These are phyloP conservation scores for Drosophila lacteicornis DNA, from an alignment of 1,140 invertebrate species.

Conservation along the genomic window DNA sequence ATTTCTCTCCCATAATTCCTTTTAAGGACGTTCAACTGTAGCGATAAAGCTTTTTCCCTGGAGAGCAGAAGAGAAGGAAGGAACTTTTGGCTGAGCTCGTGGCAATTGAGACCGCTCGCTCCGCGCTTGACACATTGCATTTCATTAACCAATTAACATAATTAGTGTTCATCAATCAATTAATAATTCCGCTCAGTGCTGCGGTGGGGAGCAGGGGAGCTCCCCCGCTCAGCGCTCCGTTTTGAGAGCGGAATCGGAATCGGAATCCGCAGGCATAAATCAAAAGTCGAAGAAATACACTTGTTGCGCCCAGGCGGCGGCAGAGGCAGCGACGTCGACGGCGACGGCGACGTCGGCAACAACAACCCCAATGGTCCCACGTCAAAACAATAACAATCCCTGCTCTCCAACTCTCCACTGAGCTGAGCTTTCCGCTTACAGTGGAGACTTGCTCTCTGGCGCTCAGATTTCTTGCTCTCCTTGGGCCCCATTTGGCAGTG, in stretches of 20 bases:
- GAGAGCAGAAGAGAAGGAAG: conserved; percentile 8
- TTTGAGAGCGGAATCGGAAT: conserved; percentile 38
- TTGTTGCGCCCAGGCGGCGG: conserved; percentile 69
- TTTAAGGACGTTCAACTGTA: conserved; percentile 6
- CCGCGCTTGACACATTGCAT: conserved; percentile 74
- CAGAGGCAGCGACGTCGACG: conserved; percentile 12
- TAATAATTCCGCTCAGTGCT: conserved; percentile 73
- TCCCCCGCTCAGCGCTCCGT: conserved; percentile 28
- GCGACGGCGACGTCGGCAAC: conserved; percentile 10
- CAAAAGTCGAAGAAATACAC: conserved; percentile 77
- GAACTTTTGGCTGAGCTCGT: conserved; percentile 5
- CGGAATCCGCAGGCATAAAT: conserved; percentile 72
- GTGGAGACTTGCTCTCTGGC: conserved; percentile 53
- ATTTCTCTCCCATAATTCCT: background rate
- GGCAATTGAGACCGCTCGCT: conserved; percentile 50
- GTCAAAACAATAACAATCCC: conserved; percentile 79
- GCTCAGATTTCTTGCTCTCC: conserved; percentile 6
- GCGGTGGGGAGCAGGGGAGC: background rate
- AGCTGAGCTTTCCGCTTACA: conserved; percentile 61
- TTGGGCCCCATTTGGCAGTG: conserved; percentile 28
- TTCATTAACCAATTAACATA: conserved; percentile 82
- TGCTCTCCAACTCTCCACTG: conserved; percentile 67
- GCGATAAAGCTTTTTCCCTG: conserved; percentile 17
- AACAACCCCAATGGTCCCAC: conserved; percentile 47
- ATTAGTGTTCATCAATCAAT: conserved; percentile 83